Conservation (phyloP, 30 jellyfish, hydroid and myxozoan species). For the Clytia hemisphaerica region DNA sequence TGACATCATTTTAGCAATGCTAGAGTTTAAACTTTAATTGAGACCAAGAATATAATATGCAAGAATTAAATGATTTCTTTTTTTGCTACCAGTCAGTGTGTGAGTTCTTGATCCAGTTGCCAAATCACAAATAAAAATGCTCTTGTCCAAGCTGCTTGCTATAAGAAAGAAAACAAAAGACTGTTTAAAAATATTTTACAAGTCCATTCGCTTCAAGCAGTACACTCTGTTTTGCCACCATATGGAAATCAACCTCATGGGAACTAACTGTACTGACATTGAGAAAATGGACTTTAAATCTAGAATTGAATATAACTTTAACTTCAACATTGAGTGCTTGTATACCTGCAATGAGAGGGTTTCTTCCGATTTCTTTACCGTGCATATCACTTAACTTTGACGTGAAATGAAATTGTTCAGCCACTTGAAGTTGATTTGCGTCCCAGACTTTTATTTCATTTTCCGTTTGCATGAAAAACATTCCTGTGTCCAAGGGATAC, state of each 20-base stretch:
- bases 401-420: neutral
- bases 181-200: neutral
- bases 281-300: no score
- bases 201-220: neutral
- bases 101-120: conserved; percentile 24
- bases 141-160: no score
- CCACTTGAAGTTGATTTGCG: conserved; percentile 19
- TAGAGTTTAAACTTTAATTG: no score
- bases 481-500: conserved; percentile 29
- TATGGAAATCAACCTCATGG: no score
- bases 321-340: neutral
- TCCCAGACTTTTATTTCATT: conserved; percentile 22
- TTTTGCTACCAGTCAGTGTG: conserved; percentile 11
- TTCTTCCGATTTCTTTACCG: neutral
- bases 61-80: no score
- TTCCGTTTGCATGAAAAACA: conserved; percentile 15
- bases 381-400: neutral
- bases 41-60: no score
- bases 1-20: no score
- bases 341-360: neutral
- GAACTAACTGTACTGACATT: no score
- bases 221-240: no score
- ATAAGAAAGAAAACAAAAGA: no score
- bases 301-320: neutral
- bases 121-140: conserved; percentile 15